phyloP scores from a whole-genome alignment of 2,888 invertebrate genomes.

The Ectemnius continuus region DNA sequence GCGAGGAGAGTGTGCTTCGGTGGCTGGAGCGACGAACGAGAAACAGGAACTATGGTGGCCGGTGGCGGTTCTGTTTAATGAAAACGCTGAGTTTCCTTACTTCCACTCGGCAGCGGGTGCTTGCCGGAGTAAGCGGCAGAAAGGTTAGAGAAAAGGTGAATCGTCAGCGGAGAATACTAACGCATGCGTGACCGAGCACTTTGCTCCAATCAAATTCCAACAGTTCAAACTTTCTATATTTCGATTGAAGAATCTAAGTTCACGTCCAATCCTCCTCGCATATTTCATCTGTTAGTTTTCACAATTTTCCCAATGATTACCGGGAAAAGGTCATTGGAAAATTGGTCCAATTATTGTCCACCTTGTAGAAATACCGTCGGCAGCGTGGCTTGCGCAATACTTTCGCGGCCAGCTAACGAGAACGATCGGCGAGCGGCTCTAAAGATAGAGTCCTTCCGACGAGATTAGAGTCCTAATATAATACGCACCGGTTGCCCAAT shows the following conservation, averaged over 20 bases:
- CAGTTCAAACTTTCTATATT: no score
- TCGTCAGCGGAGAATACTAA: no score
- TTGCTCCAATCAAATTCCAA: no score
- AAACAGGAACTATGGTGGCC: conserved; percentile 1
- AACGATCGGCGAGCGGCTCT: background rate
- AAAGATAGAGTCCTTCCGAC: conserved; percentile 15
- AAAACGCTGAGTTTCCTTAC: conserved; percentile 23
- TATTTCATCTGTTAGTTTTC: no score
- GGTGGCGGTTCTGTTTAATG: conserved; percentile 25
- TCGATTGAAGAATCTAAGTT: no score
- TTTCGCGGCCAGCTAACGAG: conserved; percentile 5
- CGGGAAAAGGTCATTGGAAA: no score
- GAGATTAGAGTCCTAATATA: conserved; percentile 2
- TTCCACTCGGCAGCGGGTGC: background rate
- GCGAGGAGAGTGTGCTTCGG: conserved; percentile 33
- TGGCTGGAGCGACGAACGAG: conserved; percentile 24
- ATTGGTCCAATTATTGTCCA: no score
- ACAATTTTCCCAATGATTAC: no score
- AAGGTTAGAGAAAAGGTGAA: no score
- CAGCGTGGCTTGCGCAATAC: background rate
- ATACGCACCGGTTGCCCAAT: conserved; percentile 16
- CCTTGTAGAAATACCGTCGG: background rate
- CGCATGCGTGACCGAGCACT: no score
- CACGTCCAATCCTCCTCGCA: no score
- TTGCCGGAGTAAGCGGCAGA: no score